These are phyloP conservation scores for Orius insidiosus DNA, from an alignment of 1,140 invertebrate species.

Conservation along the genomic window DNA sequence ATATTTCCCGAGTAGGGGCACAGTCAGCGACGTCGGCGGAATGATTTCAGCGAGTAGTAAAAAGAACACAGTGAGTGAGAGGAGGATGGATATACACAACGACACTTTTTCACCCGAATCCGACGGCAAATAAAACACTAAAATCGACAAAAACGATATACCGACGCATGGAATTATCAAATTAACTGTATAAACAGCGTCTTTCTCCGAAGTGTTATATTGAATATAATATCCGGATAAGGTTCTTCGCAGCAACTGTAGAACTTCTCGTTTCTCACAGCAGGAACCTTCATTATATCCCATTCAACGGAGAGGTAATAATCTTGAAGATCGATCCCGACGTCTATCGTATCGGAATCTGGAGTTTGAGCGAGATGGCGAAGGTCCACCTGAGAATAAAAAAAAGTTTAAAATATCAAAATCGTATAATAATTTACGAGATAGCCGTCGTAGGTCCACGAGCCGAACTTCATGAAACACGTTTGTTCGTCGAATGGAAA, in stretches of 20 bases:
- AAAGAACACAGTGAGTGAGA: conserved; percentile 98
- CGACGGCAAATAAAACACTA: conserved; percentile 97
- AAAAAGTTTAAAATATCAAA: neutral
- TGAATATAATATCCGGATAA: conserved; percentile 92
- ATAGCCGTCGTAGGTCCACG: conserved; percentile 84
- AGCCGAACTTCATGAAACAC: conserved; percentile 95
- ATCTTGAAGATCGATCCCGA: conserved; percentile 82
- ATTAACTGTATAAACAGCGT: conserved; percentile 90
- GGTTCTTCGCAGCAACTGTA: conserved; percentile 79
- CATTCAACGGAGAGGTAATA: conserved; percentile 94
- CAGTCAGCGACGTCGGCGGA: conserved; percentile 95
- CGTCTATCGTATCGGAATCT: conserved; percentile 61
- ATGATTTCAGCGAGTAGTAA: conserved; percentile 94
- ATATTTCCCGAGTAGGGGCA: conserved; percentile 95
- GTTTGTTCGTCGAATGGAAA: conserved; percentile 93
- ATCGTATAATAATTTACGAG: conserved; percentile 36
- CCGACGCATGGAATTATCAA: conserved; percentile 91
- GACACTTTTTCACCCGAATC: conserved; percentile 97
- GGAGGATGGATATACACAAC: conserved; percentile 92
- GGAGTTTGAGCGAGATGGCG: conserved; percentile 73
- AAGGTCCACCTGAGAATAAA: conserved; percentile 60
- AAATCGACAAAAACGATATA: conserved; percentile 89
- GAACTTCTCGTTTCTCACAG: conserved; percentile 75
- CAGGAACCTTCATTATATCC: conserved; percentile 87
- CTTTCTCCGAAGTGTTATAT: conserved; percentile 87